phyloP scores from a whole-genome alignment of 2,797 vertebrate genomes.

The Galago senegalensis region DNA sequence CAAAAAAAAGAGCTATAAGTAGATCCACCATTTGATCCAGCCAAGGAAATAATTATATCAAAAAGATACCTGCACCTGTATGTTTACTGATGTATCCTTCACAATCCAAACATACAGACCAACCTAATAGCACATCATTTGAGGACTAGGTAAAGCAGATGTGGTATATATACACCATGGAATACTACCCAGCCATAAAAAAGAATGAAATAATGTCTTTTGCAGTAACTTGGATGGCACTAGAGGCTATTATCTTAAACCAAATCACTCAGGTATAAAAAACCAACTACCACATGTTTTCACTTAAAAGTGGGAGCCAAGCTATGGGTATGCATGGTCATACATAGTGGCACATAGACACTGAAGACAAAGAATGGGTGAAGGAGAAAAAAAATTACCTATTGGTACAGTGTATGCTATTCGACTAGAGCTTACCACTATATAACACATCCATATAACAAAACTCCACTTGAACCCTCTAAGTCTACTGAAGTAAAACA shows the following conservation, averaged over 20 bases:
- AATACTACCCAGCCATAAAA: neutral
- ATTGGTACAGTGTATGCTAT: neutral
- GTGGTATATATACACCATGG: neutral
- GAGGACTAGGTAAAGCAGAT: neutral
- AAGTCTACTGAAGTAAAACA: neutral
- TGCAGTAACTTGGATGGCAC: neutral
- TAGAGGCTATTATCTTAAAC: neutral
- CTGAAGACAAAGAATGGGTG: neutral
- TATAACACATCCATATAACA: neutral
- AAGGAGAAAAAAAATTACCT: neutral
- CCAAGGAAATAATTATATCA: neutral
- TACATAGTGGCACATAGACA: neutral
- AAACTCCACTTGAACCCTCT: neutral
- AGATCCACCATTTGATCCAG: neutral
- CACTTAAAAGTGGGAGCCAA: neutral
- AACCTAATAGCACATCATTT: neutral
- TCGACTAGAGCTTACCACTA: neutral
- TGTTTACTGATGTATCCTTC: too few species aligned
- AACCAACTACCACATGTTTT: neutral
- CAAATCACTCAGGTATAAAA: neutral
- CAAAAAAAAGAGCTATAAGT: neutral
- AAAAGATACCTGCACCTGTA: too few species aligned
- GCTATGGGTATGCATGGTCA: neutral
- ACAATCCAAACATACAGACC: neutral
- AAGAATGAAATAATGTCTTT: neutral